Base-by-base conservation (phyloP, 2,797 vertebrate genomes). In the Pseudomugil gertrudae region DNA sequence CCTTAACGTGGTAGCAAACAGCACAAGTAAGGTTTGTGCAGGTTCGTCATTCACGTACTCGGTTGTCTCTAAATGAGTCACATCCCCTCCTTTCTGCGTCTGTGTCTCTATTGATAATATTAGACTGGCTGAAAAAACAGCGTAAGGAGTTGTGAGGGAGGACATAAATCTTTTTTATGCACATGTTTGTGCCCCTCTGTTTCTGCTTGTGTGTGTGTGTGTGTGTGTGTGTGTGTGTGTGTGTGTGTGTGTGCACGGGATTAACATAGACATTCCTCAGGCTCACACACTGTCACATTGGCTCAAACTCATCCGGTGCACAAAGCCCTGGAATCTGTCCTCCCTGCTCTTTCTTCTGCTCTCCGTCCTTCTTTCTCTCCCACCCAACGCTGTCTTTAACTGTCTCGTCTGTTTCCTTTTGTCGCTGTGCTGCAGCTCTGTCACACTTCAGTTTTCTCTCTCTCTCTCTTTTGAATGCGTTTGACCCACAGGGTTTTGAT, bases 201-300 rank as follows among this genome's bases (percentile, higher is more conserved):
- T 47, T 67, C 63, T n/a, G n/a, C n/a, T n/a, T n/a, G n/a, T n/a
- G n/a, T n/a, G n/a, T n/a, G n/a, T n/a, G n/a, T n/a, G n/a, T n/a
- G n/a, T n/a, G n/a, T n/a, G n/a, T n/a, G n/a, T n/a, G n/a, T n/a
- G n/a, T n/a, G n/a, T n/a, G n/a, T n/a, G n/a, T n/a, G n/a, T n/a
- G n/a, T n/a, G n/a, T 72, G 59, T 72, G 53, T 76, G 55, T 70
- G 62, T 74, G 79, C 76, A 56, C 35, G 24, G 66, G 80, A 88
- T 92, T 90, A 89, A 72, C 74, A 52, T 63, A 71, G 80, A 85
- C 86, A 91, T 92, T 92, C 90, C 90, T 89, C 71, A 63, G 76
- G 80, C 87, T 86, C 84, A 64, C 84, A 83, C 84, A 81, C 65
- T 87, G 90, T 92, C 91, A 89, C 77, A 85, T 67, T 63, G 65